These are phyloP conservation scores for Schizothorax lantsangensis DNA, from an alignment of 2,797 vertebrate species.

Conservation along the genomic window DNA sequence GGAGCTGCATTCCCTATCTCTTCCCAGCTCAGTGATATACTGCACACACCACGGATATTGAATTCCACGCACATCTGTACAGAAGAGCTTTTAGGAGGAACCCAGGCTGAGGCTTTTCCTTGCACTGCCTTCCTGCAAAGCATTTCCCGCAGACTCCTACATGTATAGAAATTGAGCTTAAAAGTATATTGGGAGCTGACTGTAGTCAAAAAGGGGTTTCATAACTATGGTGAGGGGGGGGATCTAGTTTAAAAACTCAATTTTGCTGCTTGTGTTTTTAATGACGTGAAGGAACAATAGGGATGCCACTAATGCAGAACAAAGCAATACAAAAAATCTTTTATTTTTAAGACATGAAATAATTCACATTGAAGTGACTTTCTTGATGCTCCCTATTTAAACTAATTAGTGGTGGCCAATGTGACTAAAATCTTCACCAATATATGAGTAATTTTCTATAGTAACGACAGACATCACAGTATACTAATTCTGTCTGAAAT, in stretches of 20 bases:
- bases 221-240: neutral
- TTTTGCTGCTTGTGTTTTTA: neutral
- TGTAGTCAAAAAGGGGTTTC: neutral
- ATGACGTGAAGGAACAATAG: neutral
- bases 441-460: neutral
- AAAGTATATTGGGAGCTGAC: conserved; percentile 15
- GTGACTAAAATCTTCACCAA: neutral
- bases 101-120: conserved; percentile 1
- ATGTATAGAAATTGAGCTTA: conserved; percentile 11
- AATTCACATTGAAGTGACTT: neutral
- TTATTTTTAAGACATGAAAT: neutral
- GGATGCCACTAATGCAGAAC: neutral
- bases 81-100: conserved; percentile 33
- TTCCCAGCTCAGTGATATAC: conserved; percentile 21
- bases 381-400: neutral
- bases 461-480: neutral
- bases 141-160: neutral
- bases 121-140: neutral
- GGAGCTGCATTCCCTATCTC: conserved; percentile 13
- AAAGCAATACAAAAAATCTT: too few relatives aligned
- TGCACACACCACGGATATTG: conserved; percentile 27
- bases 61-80: conserved; percentile 48
- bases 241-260: neutral
- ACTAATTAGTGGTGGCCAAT: neutral
- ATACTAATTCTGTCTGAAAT: neutral